These are phyloP conservation scores for Empis livida DNA, from an alignment of 2,888 invertebrate species.

Conservation along the genomic window DNA sequence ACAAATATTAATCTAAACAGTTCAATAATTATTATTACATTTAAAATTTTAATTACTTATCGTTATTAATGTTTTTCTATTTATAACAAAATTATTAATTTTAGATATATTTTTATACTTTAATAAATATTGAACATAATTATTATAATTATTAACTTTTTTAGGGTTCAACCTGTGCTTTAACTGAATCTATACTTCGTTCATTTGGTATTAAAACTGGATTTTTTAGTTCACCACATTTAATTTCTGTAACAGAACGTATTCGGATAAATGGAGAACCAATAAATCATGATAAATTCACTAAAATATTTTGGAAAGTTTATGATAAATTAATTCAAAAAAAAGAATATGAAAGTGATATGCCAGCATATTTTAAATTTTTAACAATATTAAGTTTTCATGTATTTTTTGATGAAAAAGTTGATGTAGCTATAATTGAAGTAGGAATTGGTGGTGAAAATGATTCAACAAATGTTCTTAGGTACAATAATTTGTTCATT, in stretches of 20 bases:
- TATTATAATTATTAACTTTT: constrained; percentile 8
- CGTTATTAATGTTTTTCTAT: too few species aligned
- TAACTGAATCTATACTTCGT: constrained; percentile 78
- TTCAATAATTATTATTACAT: too few species aligned
- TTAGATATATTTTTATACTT: too few species aligned
- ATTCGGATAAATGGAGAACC: constrained; percentile 77
- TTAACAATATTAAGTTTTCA: constrained; percentile 84
- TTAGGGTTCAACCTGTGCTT: constrained; percentile 83
- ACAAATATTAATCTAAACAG: too few species aligned
- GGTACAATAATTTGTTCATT: constrained; percentile 35
- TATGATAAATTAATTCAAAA: constrained; percentile 46
- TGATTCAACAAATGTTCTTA: constrained; percentile 87
- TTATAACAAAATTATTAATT: too few species aligned
- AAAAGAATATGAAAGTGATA: constrained; percentile 48
- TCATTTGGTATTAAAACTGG: constrained; percentile 78
- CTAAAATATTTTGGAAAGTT: constrained; percentile 68
- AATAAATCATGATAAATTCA: constrained; percentile 59
- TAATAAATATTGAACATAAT: too few species aligned
- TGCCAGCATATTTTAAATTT: constrained; percentile 93
- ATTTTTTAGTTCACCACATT: constrained; percentile 92
- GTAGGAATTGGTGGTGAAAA: constrained; percentile 94
- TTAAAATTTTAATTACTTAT: too few species aligned
- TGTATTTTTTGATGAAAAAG: constrained; percentile 69
- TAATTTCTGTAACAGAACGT: constrained; percentile 85
- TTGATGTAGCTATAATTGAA: constrained; percentile 89